A percentile compares a stretch with the other conserved stretches of the same genome.
These are phyloP conservation scores for Anagyrus pseudococci DNA, from an alignment of 2,888 invertebrate species.

Conservation along the genomic window DNA sequence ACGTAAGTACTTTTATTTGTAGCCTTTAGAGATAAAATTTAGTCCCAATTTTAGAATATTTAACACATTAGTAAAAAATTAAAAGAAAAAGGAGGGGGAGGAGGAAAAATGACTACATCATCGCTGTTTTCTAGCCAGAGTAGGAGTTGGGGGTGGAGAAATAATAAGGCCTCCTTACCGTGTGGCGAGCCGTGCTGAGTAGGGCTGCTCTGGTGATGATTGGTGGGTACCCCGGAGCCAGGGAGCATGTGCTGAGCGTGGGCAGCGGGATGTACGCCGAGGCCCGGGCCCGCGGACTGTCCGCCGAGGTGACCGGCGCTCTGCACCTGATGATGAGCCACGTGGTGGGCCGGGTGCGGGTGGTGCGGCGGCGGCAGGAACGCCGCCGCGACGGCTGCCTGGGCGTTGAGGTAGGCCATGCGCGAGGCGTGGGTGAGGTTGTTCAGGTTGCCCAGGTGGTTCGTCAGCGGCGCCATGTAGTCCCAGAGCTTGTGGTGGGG, in stretches of 20 bases:
- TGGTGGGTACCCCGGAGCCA: slow-evolving; percentile 50
- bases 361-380: slow-evolving; percentile 73
- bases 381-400: slow-evolving; percentile 89
- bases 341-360: slow-evolving; percentile 65
- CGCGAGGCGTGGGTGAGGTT: slow-evolving; percentile 75
- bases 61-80: too few relatives aligned
- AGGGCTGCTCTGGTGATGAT: slow-evolving; percentile 59
- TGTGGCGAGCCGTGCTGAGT: slow-evolving; percentile 57
- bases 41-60: too few relatives aligned
- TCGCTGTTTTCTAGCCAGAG: too few relatives aligned
- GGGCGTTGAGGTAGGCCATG: slow-evolving; percentile 90
- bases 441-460: slow-evolving; percentile 65
- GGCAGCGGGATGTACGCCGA: slow-evolving; percentile 53
- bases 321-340: slow-evolving; percentile 61
- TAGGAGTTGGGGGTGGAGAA: too few relatives aligned
- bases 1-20: too few relatives aligned
- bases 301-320: slow-evolving; percentile 59
- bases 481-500: slow-evolving; percentile 66
- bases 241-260: slow-evolving; percentile 59
- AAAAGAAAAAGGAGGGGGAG: too few relatives aligned
- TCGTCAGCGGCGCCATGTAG: slow-evolving; percentile 65
- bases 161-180: slow-evolving; percentile 52
- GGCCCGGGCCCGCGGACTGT: slow-evolving; percentile 48
- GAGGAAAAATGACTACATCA: too few relatives aligned
- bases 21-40: too few relatives aligned